These are phyloP conservation scores for Phrynosoma platyrhinos DNA, from an alignment of 2,113 vertebrate species.

Conservation along the genomic window DNA sequence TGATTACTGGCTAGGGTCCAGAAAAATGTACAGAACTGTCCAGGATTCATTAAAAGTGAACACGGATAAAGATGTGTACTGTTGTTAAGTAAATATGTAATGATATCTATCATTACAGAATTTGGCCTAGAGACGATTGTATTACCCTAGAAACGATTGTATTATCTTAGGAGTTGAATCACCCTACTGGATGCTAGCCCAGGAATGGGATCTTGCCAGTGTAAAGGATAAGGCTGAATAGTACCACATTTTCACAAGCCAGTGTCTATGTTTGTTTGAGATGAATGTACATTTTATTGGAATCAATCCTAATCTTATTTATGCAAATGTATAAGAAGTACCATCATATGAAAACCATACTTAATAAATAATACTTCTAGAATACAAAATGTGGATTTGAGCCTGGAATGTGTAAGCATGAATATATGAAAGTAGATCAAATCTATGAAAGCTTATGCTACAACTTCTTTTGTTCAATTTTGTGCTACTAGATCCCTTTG, in stretches of 20 bases:
- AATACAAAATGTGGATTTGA: too few relatives aligned
- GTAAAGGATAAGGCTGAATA: neutral
- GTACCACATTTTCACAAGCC: neutral
- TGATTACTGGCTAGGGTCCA: neutral
- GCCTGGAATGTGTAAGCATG: too few relatives aligned
- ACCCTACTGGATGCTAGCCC: neutral
- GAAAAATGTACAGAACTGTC: neutral
- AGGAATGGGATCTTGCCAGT: neutral
- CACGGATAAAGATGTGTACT: neutral
- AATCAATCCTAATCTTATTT: neutral
- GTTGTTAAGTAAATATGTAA: neutral
- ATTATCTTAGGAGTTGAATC: slow-evolving; percentile 3
- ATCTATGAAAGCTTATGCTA: too few relatives aligned
- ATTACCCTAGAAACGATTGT: neutral
- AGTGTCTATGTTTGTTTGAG: slow-evolving; percentile 2
- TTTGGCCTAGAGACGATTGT: neutral
- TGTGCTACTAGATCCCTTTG: too few relatives aligned
- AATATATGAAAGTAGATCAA: too few relatives aligned
- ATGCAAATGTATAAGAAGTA: neutral
- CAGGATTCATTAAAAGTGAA: neutral
- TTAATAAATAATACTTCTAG: neutral
- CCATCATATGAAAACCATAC: neutral
- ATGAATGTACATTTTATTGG: slow-evolving; percentile 1
- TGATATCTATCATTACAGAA: slow-evolving; percentile 1
- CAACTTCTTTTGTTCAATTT: too few relatives aligned